Evolutionary conservation across 2,797 vertebrate species (phyloP).

Genomic region (Rhynchotus rufescens): DNA sequence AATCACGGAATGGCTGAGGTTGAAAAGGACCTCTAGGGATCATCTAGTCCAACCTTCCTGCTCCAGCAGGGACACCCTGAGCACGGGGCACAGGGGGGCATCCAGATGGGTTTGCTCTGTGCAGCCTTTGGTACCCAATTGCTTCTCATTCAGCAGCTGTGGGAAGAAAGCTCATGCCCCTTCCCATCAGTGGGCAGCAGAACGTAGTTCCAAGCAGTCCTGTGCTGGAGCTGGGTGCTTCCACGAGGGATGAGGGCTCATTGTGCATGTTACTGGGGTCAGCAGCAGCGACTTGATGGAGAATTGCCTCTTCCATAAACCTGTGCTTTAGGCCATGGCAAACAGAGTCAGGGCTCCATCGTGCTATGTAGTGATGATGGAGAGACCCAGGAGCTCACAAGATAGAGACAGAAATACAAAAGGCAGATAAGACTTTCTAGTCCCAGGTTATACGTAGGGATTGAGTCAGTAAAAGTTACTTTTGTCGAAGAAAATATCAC

Average conservation of each 20-base stretch:
- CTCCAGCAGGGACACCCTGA: too few species aligned
- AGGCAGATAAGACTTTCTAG: not conserved
- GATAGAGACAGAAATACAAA: not conserved
- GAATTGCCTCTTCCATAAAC: not conserved
- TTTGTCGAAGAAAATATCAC: not conserved
- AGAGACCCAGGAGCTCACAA: too few species aligned
- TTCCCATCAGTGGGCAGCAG: too few species aligned
- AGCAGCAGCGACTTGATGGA: not conserved
- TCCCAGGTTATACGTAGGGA: not conserved
- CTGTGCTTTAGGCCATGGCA: not conserved
- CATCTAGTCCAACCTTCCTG: too few species aligned
- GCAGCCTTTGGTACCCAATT: not conserved
- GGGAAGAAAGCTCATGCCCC: too few species aligned
- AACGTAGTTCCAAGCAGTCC: not conserved
- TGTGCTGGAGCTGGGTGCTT: not conserved
- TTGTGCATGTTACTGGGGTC: not conserved
- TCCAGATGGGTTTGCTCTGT: too few species aligned
- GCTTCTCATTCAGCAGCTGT: not conserved
- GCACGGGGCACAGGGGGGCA: too few species aligned
- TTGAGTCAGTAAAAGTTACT: not conserved
- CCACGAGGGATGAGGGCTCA: too few species aligned
- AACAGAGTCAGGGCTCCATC: not conserved
- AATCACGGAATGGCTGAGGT: too few species aligned
- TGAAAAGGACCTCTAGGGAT: too few species aligned
- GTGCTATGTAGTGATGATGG: not conserved